phyloP scores from a whole-genome alignment of 2,888 invertebrate species.

The Drosophila barbarae region DNA sequence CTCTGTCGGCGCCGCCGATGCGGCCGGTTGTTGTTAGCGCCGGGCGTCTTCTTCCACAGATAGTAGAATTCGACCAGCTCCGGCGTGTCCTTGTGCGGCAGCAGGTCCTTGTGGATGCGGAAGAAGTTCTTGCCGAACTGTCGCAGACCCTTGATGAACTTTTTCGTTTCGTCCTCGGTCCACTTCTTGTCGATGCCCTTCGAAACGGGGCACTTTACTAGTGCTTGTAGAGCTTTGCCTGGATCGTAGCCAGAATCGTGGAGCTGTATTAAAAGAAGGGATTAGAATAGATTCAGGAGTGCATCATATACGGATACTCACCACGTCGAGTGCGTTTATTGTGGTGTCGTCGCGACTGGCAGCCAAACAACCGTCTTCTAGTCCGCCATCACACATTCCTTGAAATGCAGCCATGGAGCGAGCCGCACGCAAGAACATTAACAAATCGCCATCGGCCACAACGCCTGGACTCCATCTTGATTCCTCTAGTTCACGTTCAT shows the following conservation, averaged over 20 bases:
- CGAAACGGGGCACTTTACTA: constrained; percentile 98
- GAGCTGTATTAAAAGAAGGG: constrained; percentile 81
- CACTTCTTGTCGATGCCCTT: constrained; percentile 98
- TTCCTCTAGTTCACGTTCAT: constrained; percentile 86
- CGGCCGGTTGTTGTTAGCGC: constrained; percentile 97
- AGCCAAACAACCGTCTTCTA: constrained; percentile 97
- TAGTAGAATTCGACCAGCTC: constrained; percentile 99
- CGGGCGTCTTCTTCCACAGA: constrained; percentile 99
- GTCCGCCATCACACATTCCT: constrained; percentile 99
- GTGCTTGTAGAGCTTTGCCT: constrained; percentile 95
- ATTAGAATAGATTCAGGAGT: not conserved
- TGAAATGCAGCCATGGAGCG: constrained; percentile 99
- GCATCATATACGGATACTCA: constrained; percentile 78
- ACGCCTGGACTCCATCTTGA: constrained; percentile 96
- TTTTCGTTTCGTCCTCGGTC: constrained; percentile 98
- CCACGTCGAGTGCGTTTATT: constrained; percentile 96
- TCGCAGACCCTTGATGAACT: constrained; percentile 98
- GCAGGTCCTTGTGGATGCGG: constrained; percentile 95
- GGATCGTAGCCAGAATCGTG: constrained; percentile 98
- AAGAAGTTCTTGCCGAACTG: constrained; percentile 99
- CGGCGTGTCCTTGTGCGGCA: constrained; percentile 98
- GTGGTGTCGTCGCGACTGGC: constrained; percentile 98
- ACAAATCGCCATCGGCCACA: constrained; percentile 94
- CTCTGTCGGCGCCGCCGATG: constrained; percentile 93
- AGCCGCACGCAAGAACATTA: constrained; percentile 98